These are phyloP conservation scores for Ceriagrion tenellum DNA, from an alignment of 2,888 invertebrate species.

Conservation along the genomic window DNA sequence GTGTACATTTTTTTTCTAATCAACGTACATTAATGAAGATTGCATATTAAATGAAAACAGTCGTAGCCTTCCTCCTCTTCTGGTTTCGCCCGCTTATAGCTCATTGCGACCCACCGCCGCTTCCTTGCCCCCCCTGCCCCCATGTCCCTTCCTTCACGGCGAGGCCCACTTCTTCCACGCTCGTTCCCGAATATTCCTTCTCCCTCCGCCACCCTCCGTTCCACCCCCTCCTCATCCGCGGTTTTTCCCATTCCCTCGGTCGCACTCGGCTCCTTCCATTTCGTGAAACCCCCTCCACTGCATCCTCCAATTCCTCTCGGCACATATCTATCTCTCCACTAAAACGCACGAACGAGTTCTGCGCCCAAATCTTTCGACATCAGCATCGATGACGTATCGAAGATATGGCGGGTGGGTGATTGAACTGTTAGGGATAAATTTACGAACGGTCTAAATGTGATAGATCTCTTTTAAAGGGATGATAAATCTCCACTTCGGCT, in stretches of 20 bases:
- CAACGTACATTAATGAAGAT: constrained; percentile 69
- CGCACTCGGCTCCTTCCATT: not conserved
- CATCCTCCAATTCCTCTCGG: not conserved
- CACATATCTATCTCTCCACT: not conserved
- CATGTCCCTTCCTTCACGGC: not conserved
- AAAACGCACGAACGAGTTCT: not conserved
- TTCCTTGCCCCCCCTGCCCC: not conserved
- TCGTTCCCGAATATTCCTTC: not conserved
- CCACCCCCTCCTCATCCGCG: not conserved
- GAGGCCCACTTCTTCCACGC: not conserved
- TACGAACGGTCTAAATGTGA: no score
- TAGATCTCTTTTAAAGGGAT: no score
- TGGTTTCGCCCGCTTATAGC: constrained; percentile 40
- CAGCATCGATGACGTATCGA: no score
- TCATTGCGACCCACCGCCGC: constrained; percentile 49
- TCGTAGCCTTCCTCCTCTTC: constrained; percentile 56
- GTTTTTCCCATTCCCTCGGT: not conserved
- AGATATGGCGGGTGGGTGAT: no score
- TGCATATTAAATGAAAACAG: constrained; percentile 70
- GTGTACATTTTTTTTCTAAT: constrained; percentile 68
- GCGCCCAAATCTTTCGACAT: not conserved
- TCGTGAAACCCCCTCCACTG: not conserved
- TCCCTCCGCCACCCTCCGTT: not conserved
- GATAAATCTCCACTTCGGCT: no score
- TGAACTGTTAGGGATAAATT: no score